Base-by-base conservation (phyloP, 2,797 vertebrate species). In the Gephyroberyx darwinii region DNA sequence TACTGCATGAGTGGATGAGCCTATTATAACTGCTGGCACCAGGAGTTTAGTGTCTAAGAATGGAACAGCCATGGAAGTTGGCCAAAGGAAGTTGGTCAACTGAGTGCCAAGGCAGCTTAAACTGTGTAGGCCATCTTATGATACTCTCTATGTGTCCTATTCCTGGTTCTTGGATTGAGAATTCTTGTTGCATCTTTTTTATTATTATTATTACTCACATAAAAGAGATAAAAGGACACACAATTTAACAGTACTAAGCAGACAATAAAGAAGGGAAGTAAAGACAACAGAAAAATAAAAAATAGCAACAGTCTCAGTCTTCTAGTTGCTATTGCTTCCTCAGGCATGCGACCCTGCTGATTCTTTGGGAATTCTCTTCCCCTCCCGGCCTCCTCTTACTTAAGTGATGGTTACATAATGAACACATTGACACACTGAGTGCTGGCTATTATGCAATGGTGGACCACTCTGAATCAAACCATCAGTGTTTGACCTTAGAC, bases 361-460 rank as follows among this genome's bases (percentile, higher is more conserved):
- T 54, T 63, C 60, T 71, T 70, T 47, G 3, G 56, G 56, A 63
- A 69, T 4, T 30, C 73, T 56, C 59, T 64, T 69, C 35, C 60
- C 77, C 13, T 50, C 26, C 45, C 17, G 50, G 8, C 10, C 17
- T 30, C 33, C 69, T 52, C 72, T 66, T 74, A 73, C 78, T 85
- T 76, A 75, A 71, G 77, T 80, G 17, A 16, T 39, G 56, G 75
- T 87, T 89, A 88, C 71, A 81, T 86, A 87, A 89, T 85, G 75
- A 83, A 78, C 84, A 75, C 54, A 51, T 56, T 71, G 77, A 84
- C 64, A 83, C 51, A 74, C 65, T 64, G 69, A 74, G 67, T 43
- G 43, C 68, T 45, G 70, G 64, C 78, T 53, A 67, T 91, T 91
- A 85, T 5, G 74, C 68, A 91, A 91, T 43, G 2, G 33, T 1